phyloP scores from a whole-genome alignment of 2,113 vertebrate species.

The Delphinapterus leucas region DNA sequence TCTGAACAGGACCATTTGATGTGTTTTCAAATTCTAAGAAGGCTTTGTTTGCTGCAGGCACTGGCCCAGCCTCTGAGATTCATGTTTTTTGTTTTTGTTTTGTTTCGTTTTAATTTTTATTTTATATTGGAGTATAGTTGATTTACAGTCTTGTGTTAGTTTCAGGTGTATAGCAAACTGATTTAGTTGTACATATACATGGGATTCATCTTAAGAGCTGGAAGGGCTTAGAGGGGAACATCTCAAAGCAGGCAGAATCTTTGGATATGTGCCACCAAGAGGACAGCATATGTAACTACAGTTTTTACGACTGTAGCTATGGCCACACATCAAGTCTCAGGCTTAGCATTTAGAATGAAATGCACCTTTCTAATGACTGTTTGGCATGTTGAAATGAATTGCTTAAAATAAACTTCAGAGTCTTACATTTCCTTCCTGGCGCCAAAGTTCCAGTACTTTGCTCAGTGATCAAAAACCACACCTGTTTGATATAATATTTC shows the following conservation, averaged over 20 bases:
- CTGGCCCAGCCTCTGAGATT: neutral
- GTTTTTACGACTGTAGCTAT: neutral
- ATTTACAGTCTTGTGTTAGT: neutral
- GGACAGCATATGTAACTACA: neutral
- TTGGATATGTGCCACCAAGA: neutral
- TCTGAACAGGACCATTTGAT: neutral
- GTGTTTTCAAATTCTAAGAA: neutral
- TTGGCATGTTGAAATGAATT: neutral
- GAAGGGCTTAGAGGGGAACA: neutral
- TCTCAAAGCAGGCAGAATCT: neutral
- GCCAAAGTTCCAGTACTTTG: neutral
- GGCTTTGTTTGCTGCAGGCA: neutral
- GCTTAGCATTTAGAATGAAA: neutral
- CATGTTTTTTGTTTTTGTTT: too few relatives aligned
- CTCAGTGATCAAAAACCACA: neutral
- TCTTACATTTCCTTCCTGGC: neutral
- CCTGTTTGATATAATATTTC: neutral
- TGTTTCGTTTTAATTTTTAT: too few relatives aligned
- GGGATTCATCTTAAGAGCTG: neutral
- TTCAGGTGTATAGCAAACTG: neutral
- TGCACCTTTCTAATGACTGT: neutral
- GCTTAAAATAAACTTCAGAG: neutral
- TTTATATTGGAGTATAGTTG: neutral
- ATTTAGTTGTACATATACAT: neutral
- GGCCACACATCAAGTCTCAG: neutral